Evolutionary conservation across 2,113 vertebrate species (phyloP).

Genomic region (Plestiodon gilberti): DNA sequence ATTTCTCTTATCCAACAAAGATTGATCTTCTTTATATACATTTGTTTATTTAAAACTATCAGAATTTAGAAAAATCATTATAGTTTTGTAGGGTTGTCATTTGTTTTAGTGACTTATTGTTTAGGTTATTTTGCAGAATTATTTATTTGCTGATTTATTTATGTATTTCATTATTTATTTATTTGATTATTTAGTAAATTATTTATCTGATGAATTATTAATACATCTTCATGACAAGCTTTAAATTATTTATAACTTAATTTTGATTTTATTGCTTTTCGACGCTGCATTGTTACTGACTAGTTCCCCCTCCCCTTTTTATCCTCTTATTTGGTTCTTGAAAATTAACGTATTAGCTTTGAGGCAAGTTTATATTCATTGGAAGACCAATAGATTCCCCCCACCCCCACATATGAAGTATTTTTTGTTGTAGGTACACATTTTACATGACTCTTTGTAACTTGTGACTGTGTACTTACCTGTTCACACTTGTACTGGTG

Average conservation of each 20-base stretch:
- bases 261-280: constrained; percentile 99
- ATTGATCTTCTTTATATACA: constrained; percentile 79
- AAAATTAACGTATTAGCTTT: constrained; percentile 92
- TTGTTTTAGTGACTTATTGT: constrained; percentile 86
- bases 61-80: constrained; percentile 78
- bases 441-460: constrained; percentile 66
- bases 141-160: constrained; percentile 98
- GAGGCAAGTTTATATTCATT: constrained; percentile 81
- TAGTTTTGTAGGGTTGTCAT: constrained; percentile 79
- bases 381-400: constrained; percentile 60
- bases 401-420: constrained; percentile 50
- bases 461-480: constrained; percentile 30
- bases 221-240: constrained; percentile 97
- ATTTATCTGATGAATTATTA: constrained; percentile 99
- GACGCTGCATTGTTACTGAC: constrained; percentile 92
- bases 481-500: constrained; percentile 38
- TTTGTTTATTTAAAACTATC: constrained; percentile 85
- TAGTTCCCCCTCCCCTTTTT: constrained; percentile 88
- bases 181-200: constrained; percentile 99
- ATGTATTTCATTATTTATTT: constrained; percentile 98
- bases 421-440: constrained; percentile 70
- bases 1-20: constrained; percentile 72
- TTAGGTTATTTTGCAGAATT: constrained; percentile 88
- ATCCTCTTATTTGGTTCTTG: constrained; percentile 82
- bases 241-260: constrained; percentile 99